phyloP scores from a whole-genome alignment of 64 coral and sea anemone species.

The Dendrophyllia cribrosa region DNA sequence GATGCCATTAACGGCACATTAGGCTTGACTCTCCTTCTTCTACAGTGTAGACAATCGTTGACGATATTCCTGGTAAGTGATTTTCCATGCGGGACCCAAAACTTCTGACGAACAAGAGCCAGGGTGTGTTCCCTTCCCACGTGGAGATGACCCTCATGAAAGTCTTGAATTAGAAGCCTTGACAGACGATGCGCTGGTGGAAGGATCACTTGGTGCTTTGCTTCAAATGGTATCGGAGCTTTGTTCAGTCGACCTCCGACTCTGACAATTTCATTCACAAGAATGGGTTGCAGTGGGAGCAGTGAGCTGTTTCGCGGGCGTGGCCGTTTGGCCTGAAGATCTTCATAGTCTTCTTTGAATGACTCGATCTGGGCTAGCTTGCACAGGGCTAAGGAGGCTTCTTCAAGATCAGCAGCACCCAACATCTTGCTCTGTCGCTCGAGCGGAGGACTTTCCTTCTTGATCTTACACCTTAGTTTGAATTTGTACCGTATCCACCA shows the following conservation, averaged over 20 bases:
- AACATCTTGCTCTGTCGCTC: not conserved
- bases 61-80: conserved; percentile 1
- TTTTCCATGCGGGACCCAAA: not conserved
- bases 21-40: conserved; percentile 19
- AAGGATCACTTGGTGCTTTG: conserved; percentile 2
- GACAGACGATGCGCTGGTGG: not conserved
- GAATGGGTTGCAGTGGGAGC: not conserved
- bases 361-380: too few species aligned
- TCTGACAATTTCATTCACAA: not conserved
- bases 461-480: not conserved
- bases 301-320: not conserved
- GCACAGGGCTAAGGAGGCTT: too few species aligned
- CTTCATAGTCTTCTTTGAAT: not conserved
- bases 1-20: not conserved
- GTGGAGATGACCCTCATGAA: not conserved
- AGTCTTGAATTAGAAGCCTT: not conserved
- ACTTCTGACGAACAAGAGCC: conserved; percentile 14
- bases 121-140: conserved; percentile 19
- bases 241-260: not conserved
- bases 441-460: not conserved
- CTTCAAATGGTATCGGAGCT: not conserved
- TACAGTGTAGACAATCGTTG: not conserved
- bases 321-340: not conserved
- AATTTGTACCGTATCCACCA: not conserved
- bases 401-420: too few species aligned